phyloP scores from a whole-genome alignment of 2,888 invertebrate species.

The Zygothrica quintamaculata region DNA sequence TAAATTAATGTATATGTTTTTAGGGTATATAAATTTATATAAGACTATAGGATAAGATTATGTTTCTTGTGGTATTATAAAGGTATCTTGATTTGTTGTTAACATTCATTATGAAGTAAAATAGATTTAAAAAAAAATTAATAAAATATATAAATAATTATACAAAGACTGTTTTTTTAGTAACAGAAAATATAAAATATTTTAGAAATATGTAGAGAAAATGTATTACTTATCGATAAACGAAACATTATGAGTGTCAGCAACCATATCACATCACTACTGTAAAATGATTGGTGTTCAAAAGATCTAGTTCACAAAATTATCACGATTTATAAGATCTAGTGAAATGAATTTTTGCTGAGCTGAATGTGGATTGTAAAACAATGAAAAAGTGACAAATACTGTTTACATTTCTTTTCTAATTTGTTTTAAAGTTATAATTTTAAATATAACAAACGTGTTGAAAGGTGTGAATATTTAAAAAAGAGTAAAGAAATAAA shows the following conservation, averaged over 20 bases:
- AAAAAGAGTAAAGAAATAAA: constrained; percentile 44
- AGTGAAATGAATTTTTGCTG: constrained; percentile 59
- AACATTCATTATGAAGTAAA: no score
- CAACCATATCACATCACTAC: constrained; percentile 2
- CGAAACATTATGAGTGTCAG: constrained; percentile 17
- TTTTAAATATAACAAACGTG: constrained; percentile 61
- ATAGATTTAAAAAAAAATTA: no score
- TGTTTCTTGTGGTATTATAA: no score
- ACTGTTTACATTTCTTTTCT: constrained; percentile 75
- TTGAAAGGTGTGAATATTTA: constrained; percentile 46
- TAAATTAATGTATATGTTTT: no score
- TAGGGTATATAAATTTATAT: no score
- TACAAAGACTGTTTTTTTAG: no score
- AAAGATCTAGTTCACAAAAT: constrained; percentile 47
- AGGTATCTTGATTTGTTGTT: no score
- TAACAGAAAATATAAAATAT: no score
- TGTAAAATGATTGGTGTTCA: constrained; percentile 11
- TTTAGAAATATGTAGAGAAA: no score
- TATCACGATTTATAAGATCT: constrained; percentile 33
- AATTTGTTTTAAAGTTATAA: constrained; percentile 74
- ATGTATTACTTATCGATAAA: neutral
- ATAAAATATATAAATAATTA: no score
- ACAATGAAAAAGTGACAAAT: constrained; percentile 75
- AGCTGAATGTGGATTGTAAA: constrained; percentile 72
- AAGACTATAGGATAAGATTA: no score